Percentiles rank a stretch among this genome's conserved stretches.
phyloP scores from a whole-genome alignment of 1,140 invertebrate species.

The Cherax destructor region DNA sequence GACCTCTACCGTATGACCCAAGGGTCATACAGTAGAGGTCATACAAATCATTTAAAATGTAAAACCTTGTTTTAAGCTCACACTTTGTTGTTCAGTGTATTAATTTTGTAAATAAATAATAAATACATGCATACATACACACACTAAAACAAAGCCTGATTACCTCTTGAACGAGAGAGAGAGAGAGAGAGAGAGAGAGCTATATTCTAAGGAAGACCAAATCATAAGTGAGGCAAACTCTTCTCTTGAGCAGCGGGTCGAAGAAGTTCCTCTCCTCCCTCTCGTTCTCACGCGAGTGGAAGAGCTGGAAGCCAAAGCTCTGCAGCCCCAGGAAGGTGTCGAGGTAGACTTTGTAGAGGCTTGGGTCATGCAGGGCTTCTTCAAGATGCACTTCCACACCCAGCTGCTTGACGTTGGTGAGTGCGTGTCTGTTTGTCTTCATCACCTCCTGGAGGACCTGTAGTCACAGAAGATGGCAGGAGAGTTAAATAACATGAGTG shows the following conservation, averaged over 20 bases:
- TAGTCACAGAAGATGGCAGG: no score
- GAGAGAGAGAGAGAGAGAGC: neutral
- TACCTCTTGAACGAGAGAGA: neutral
- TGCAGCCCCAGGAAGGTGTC: conserved; percentile 22
- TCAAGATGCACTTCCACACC: conserved; percentile 33
- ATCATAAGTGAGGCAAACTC: conserved; percentile 23
- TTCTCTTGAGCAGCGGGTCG: conserved; percentile 5
- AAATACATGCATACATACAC: no score
- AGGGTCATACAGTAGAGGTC: no score
- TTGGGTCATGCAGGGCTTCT: conserved; percentile 21
- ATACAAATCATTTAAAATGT: no score
- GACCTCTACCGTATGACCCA: no score
- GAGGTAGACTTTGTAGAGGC: conserved; percentile 24
- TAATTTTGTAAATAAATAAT: no score
- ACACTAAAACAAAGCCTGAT: no score
- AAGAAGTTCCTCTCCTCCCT: neutral
- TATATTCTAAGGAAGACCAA: conserved; percentile 36
- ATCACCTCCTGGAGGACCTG: conserved; percentile 42
- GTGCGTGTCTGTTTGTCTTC: neutral
- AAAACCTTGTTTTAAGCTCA: no score
- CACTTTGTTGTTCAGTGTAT: no score
- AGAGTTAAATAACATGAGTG: no score
- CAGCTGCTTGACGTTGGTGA: conserved; percentile 48
- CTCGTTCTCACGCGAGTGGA: conserved; percentile 9
- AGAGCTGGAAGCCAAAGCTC: conserved; percentile 43